These are phyloP conservation scores for Enteromius argenteus DNA, from an alignment of 2,797 vertebrate species.

Conservation along the genomic window DNA sequence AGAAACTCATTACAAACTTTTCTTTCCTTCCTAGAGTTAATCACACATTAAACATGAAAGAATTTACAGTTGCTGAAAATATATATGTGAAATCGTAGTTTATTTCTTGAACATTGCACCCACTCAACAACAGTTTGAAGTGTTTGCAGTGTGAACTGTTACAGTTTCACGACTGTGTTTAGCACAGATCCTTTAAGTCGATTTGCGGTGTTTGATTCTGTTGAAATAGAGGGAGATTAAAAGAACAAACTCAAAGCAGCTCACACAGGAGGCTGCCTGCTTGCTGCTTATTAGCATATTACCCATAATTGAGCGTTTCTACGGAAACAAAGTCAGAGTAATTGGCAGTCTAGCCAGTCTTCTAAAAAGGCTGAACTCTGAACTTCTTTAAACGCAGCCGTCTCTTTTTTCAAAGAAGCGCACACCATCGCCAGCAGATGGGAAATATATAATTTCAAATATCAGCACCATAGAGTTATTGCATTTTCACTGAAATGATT, in stretches of 20 bases:
- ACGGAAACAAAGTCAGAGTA: slow-evolving; percentile 61
- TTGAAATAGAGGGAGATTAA: slow-evolving; percentile 38
- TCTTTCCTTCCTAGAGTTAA: neutral
- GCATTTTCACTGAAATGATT: slow-evolving; percentile 25
- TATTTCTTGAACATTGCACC: neutral
- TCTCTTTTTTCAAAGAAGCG: slow-evolving; percentile 32
- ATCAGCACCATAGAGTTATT: slow-evolving; percentile 22
- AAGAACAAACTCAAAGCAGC: slow-evolving; percentile 46
- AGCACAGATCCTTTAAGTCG: slow-evolving; percentile 26
- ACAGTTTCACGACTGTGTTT: slow-evolving; percentile 25
- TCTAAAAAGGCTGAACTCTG: slow-evolving; percentile 50
- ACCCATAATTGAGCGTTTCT: slow-evolving; percentile 60
- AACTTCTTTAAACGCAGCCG: slow-evolving; percentile 35
- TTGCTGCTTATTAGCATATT: slow-evolving; percentile 58
- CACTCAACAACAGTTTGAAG: slow-evolving; percentile 15
- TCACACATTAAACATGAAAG: neutral
- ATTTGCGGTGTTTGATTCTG: slow-evolving; percentile 33
- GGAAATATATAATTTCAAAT: slow-evolving; percentile 32
- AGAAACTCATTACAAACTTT: neutral
- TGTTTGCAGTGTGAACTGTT: slow-evolving; percentile 17
- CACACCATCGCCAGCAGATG: neutral
- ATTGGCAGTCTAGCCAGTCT: slow-evolving; percentile 55
- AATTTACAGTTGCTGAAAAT: neutral
- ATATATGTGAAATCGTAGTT: neutral
- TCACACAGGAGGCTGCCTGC: slow-evolving; percentile 36